Evolutionary conservation across 2,797 vertebrate genomes (phyloP).

Genomic region (Selene dorsalis): DNA sequence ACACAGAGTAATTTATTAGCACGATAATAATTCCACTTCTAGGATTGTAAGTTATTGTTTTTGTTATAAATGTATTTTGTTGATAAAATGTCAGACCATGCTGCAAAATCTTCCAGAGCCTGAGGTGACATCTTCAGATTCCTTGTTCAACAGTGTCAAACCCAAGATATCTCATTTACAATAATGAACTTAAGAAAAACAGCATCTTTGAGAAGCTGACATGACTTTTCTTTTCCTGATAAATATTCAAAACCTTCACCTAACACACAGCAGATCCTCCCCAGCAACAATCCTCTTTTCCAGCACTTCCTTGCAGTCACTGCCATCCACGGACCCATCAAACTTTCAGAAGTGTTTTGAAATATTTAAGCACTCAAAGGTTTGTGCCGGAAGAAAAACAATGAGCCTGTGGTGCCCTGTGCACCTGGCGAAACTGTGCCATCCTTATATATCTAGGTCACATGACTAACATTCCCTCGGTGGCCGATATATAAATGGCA

Average conservation of each 20-base stretch:
- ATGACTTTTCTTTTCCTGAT: background rate
- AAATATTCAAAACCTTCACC: background rate
- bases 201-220: background rate
- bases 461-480: constrained; percentile 44
- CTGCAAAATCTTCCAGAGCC: background rate
- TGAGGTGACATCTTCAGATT: background rate
- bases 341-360: constrained; percentile 79
- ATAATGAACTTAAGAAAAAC: background rate
- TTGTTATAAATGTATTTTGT: background rate
- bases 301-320: constrained; percentile 40
- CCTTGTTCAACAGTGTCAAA: background rate
- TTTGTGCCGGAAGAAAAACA: constrained; percentile 71
- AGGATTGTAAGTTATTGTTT: background rate
- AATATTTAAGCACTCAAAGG: constrained; percentile 80
- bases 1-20: background rate
- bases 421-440: constrained; percentile 75
- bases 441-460: constrained; percentile 68
- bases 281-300: constrained; percentile 44
- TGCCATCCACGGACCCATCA: constrained; percentile 70
- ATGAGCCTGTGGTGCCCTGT: constrained; percentile 57
- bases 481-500: constrained; percentile 63
- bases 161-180: background rate
- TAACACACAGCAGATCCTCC: constrained; percentile 31
- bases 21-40: background rate
- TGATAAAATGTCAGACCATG: background rate